These are phyloP conservation scores for Epirrhoe tristata DNA, from an alignment of 2,888 invertebrate species.

Conservation along the genomic window DNA sequence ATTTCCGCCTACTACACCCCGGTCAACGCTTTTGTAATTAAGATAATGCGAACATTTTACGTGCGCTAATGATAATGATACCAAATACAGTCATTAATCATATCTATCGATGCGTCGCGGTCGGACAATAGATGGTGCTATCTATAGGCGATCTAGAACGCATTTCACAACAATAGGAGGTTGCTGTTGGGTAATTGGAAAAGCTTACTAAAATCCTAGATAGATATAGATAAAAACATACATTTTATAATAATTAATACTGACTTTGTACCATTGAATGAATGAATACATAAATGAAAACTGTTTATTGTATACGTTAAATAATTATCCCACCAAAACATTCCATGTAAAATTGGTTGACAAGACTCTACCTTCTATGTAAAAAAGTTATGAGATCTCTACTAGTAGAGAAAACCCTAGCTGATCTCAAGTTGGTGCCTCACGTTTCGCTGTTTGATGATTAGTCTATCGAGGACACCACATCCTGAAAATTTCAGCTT, in stretches of 20 bases:
- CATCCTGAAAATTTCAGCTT: too few species aligned
- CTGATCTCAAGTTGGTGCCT: too few species aligned
- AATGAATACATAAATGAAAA: not conserved
- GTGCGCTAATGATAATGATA: conserved; percentile 46
- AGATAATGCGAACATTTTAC: conserved; percentile 47
- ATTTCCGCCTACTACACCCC: conserved; percentile 16
- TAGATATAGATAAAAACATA: not conserved
- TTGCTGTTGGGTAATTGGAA: not conserved
- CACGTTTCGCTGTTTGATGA: too few species aligned
- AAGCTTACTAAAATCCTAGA: not conserved
- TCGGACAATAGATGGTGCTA: conserved; percentile 38
- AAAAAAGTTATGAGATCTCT: too few species aligned
- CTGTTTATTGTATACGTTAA: too few species aligned
- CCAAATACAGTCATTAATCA: conserved; percentile 43
- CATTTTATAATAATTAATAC: too few species aligned
- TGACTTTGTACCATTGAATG: not conserved
- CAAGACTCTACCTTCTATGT: too few species aligned
- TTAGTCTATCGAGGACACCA: too few species aligned
- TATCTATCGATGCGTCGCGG: conserved; percentile 39
- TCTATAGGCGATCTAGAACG: conserved; percentile 33
- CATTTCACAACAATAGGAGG: conserved; percentile 27
- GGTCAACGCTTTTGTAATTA: conserved; percentile 50
- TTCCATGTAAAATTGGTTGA: too few species aligned
- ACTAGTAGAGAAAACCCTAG: too few species aligned
- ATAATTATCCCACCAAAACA: too few species aligned